Evolutionary conservation across 2,888 invertebrate genomes (phyloP).

Genomic region (Calliopum simillimum): DNA sequence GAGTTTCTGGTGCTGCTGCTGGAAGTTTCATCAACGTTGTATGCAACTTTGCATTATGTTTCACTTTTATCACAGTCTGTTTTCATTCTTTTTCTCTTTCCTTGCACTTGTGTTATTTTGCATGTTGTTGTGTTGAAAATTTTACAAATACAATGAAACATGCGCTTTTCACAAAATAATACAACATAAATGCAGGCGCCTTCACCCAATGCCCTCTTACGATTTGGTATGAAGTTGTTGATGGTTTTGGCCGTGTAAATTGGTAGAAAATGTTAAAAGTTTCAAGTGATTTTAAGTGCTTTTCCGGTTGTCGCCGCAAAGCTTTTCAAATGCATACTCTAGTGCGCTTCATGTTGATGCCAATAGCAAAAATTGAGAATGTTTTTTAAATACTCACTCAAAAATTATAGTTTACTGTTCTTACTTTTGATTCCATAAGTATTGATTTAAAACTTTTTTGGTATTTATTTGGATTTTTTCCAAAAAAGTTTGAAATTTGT

Average conservation of each 20-base stretch:
- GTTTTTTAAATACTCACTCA: too few species aligned
- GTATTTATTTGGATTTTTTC: too few species aligned
- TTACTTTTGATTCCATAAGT: too few species aligned
- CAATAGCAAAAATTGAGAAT: too few species aligned
- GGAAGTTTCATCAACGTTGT: background rate
- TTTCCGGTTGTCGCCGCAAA: conserved; percentile 39
- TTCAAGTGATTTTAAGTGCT: conserved; percentile 41
- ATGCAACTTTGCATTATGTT: conserved; percentile 4
- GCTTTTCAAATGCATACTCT: background rate
- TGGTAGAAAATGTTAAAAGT: conserved; percentile 13
- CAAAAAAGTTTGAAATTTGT: too few species aligned
- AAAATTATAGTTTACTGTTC: too few species aligned
- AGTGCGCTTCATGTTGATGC: too few species aligned
- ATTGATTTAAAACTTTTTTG: too few species aligned
- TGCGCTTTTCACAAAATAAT: background rate
- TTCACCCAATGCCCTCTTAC: background rate
- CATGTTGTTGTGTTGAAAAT: background rate
- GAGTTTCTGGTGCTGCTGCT: background rate
- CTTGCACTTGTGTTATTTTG: background rate
- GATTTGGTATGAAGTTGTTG: background rate
- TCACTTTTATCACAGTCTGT: background rate
- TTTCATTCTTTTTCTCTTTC: background rate
- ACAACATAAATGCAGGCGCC: background rate
- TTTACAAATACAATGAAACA: conserved; percentile 14
- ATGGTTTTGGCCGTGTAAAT: background rate